Base-by-base conservation (phyloP, 2,113 vertebrate genomes). In the Chionomys nivalis region DNA sequence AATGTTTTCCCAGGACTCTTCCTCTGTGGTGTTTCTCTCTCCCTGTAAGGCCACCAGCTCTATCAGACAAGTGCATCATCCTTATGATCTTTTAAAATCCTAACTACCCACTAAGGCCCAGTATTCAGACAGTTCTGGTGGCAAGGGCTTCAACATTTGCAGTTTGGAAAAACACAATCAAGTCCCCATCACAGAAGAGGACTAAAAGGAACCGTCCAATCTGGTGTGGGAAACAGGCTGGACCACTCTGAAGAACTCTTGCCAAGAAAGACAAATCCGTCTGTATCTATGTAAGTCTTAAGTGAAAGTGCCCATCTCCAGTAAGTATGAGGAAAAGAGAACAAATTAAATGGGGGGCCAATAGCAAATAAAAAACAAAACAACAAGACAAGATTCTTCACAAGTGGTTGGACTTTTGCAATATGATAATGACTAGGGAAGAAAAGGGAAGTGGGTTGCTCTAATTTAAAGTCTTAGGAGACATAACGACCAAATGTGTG, bases 381-480 rank as follows among this genome's bases (percentile, higher is more conserved):
- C 58, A 44, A 76, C n/a, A 42, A 76, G 12, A 76, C 42, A 26
- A 87, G 47, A 89, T 13, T 66, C 47, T 75, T 28, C 9, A 75
- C 55, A 16, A 66, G 19, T 31, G 33, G 13, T 26, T 11, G 23
- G 10, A 28, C 89, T 93, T 93, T 33, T 87, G 39, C 23, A 28
- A 3, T 12, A 44, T n/a, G 13, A 47, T 42, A 55, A n/a, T 24
- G 49, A 36, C 58, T 2, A 21, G 36, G 21, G n/a, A 79, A 88
- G n/a, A 47, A 63, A 39, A 68, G 52, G n/a, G 26, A 87, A 79
- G 28, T 11, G 70, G 12, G 44, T 5, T 58, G 33, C 44, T 49
- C 24, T 66, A 88, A 31, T 78, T 55, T 82, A 83, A 81, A 93
- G 63, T 70, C 58, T 93, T 93, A 49, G 65, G 11, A 91, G 42